Base-by-base conservation (phyloP, 2,888 invertebrate species). In the Punctoribates punctum region DNA sequence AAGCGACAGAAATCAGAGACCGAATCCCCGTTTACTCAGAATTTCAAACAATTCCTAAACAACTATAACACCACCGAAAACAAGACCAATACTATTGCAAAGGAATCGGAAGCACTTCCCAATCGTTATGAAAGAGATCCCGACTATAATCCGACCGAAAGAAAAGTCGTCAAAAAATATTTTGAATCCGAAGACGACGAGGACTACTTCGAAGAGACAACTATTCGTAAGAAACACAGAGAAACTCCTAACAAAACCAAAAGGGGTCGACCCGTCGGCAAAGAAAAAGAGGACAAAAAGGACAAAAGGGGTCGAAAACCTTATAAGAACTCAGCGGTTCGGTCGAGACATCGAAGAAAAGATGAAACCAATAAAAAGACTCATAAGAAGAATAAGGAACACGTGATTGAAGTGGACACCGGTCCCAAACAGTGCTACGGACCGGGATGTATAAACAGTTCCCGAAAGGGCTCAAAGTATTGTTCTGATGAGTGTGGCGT, bases 401-500 rank as follows among this genome's bases (percentile, higher is more conserved):
- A 62, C 8, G 4, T 42, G 17, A 27, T 72, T 1, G 72, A 72
- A 75, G 73, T 60, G 38, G 70, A 72, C 1, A 76, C 54, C 17
- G 82, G 82, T 4, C 79, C 90, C 0, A 85, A 91, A 0, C 97
- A 98, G 82, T 99, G 98, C 83, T 91, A 91, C 82, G 97, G 97
- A 0, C 96, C 96, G 0, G 89, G 89, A 75, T 99, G 99, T 84
- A 87, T 88, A 0, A 88, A 89, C 77, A 89, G 90, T 54, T 92
- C 96, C 0, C 86, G 90, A 17, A 86, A 88, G 0, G 89, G 89
- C 54, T 95, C 94, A 77, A 97, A 97, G 85, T 98, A 97, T 83
- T 98, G 98, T 83, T 91, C 93, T 9, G 90, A 95, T 79, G 90
- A 91, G 79, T 98, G 97, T 83, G 97, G 97, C 0, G 87, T 94